Base-by-base conservation (phyloP, 2,888 invertebrate genomes). In the Rhyacophila evoluta region DNA sequence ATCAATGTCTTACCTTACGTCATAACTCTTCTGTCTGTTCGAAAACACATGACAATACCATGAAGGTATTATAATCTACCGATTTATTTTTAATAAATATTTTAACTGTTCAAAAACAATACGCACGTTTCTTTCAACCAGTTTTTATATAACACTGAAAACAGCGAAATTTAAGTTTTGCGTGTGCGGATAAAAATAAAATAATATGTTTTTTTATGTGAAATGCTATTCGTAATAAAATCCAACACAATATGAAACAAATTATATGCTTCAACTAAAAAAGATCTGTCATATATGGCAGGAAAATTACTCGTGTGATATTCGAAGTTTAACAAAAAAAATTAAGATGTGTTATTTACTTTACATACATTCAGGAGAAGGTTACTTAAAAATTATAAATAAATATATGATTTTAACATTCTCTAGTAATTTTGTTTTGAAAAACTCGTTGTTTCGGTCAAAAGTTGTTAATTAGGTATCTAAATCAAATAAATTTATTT, bases 111-210 rank as follows among this genome's bases (percentile, higher is more conserved):
- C 19, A 41, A 41, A 15, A 15, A 15, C 15, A 12, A 6, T 15
- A 12, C 12, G 15, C 2, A 39, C n/a, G 15, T 12, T n/a, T 6
- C n/a, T 39, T 39, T 1, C 5, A 39, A 19, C 55, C 55, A 55
- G 55, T 55, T 55, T 55, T 55, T 55, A 55, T 19, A 19, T 55
- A 55, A 55, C 55, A 19, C 55, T 5, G 55, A 55, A 55, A 55
- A 55, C 10, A 15, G 55, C 55, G 15, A 39, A 3, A 39, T 39
- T 39, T 39, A 25, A 55, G 15, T 19, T 25, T 55, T 12, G 25
- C 5, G 19, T 55, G 15, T 55, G 15, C 15, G 10, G 1, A 25
- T 25, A 10, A 55, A 41, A 15, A 19, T 41, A 41, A n/a, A 33
- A 33, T 33, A 33, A 33, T 33, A 6, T 33, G n/a, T n/a, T n/a